These are phyloP conservation scores for Solea solea DNA, from an alignment of 2,113 vertebrate species.

Conservation along the genomic window DNA sequence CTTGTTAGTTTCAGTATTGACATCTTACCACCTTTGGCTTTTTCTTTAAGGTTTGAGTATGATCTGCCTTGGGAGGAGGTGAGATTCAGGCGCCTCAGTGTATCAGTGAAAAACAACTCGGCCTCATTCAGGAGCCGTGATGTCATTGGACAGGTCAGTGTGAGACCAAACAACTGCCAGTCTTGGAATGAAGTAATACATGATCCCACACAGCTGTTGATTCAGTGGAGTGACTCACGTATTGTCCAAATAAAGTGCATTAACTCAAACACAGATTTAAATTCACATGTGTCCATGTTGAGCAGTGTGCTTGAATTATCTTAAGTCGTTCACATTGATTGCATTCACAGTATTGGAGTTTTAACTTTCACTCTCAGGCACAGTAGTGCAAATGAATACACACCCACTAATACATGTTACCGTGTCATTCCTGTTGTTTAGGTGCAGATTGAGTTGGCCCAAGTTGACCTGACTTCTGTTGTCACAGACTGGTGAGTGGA, in stretches of 20 bases:
- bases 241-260: too few relatives aligned
- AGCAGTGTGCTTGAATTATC: too few relatives aligned
- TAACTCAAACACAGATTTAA: not conserved
- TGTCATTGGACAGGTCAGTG: conserved; percentile 87
- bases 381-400: not conserved
- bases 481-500: conserved; percentile 79
- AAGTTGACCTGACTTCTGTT: conserved; percentile 69
- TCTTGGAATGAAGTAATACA: not conserved
- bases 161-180: not conserved
- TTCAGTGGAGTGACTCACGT: too few relatives aligned
- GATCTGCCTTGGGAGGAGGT: conserved; percentile 84
- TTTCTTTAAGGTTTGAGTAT: conserved; percentile 86
- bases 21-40: not conserved
- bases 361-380: too few relatives aligned
- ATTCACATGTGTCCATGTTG: not conserved
- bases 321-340: too few relatives aligned
- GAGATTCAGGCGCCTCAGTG: conserved; percentile 78
- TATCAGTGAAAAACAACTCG: conserved; percentile 86
- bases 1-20: not conserved
- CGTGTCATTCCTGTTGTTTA: conserved; percentile 33
- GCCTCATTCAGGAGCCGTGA: conserved; percentile 89
- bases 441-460: conserved; percentile 76
- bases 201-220: not conserved
- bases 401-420: not conserved
- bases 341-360: too few relatives aligned